Evolutionary conservation across 37 sponge, comb jelly and placozoan genomes (phyloP).

Genomic region (Beroe forskalii): DNA sequence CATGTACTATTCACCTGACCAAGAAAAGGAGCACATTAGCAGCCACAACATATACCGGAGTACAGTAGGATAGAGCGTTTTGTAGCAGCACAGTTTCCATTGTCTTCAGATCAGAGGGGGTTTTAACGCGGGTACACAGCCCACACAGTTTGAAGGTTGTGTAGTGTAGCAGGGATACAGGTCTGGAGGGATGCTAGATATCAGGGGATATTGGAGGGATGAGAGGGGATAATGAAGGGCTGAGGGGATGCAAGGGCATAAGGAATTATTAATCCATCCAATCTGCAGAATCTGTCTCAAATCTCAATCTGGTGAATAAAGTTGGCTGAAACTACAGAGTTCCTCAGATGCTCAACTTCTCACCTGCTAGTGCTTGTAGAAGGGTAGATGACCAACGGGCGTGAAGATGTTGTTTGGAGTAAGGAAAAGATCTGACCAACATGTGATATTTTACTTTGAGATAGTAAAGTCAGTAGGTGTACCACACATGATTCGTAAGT

Average conservation of each 20-base stretch:
- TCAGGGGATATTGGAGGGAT: no score
- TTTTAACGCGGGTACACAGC: background rate
- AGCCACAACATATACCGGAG: background rate
- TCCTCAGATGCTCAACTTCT: no score
- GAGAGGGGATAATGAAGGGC: background rate
- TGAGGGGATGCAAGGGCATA: background rate
- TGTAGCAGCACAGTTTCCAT: background rate
- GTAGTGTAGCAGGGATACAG: background rate
- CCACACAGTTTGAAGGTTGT: background rate
- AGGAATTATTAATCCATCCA: no score
- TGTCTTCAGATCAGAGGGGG: background rate
- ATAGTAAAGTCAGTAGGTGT: no score
- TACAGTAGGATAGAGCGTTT: background rate
- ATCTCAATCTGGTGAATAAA: no score
- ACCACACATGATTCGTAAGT: no score
- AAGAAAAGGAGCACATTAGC: slow-evolving; percentile 21
- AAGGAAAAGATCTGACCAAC: no score
- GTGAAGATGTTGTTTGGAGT: background rate
- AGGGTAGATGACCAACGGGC: background rate
- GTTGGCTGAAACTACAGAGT: no score
- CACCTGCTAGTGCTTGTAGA: no score
- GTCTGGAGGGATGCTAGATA: no score
- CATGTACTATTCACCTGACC: background rate
- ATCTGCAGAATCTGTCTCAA: no score
- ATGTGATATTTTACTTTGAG: no score